These are phyloP conservation scores for Lates calcarifer DNA, from an alignment of 2,113 vertebrate genomes.

Conservation along the genomic window DNA sequence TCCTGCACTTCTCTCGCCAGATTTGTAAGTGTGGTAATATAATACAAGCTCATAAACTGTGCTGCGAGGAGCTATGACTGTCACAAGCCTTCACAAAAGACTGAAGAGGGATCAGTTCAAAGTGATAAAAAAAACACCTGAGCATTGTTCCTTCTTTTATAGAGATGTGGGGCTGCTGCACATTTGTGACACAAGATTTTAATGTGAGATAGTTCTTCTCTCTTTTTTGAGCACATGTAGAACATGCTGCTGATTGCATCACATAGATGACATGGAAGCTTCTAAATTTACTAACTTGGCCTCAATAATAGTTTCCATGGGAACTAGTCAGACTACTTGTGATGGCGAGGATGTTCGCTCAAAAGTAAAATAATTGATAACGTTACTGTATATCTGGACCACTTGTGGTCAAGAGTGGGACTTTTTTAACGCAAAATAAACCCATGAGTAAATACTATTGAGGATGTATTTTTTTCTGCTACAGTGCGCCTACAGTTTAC, in stretches of 20 bases:
- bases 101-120: conserved; percentile 10
- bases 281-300: conserved; percentile 80
- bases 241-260: conserved; percentile 74
- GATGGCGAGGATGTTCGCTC: conserved; percentile 64
- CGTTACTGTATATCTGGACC: conserved; percentile 21
- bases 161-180: background rate
- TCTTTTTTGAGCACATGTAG: conserved; percentile 53
- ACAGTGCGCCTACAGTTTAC: background rate
- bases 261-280: conserved; percentile 76
- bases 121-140: conserved; percentile 34
- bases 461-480: background rate
- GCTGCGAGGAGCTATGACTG: conserved; percentile 27
- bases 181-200: conserved; percentile 40
- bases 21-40: conserved; percentile 14
- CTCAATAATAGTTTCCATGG: conserved; percentile 84
- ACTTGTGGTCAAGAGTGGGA: conserved; percentile 1
- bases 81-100: conserved; percentile 20
- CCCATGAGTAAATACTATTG: background rate
- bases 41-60: conserved; percentile 18
- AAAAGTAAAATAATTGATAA: conserved; percentile 59
- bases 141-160: background rate
- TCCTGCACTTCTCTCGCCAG: conserved; percentile 6
- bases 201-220: conserved; percentile 36
- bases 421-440: background rate
- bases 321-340: conserved; percentile 78